Base-by-base conservation (phyloP, 2,113 vertebrate species). In the Clupea harengus region DNA sequence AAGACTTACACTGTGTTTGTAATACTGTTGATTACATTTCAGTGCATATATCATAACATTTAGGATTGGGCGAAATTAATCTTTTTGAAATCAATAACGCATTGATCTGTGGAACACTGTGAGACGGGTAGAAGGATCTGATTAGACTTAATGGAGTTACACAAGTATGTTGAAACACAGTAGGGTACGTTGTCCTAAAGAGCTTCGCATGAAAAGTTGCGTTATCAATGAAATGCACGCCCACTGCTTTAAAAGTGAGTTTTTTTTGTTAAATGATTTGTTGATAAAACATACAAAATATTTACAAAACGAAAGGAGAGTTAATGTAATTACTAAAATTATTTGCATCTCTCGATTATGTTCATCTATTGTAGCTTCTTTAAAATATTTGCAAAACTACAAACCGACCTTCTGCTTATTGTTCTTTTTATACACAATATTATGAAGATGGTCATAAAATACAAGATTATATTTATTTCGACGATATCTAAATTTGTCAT, bases 141-240 rank as follows among this genome's bases (percentile, higher is more conserved):
- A 78, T 78, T 78, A 39, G 32, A 39, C 39, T 39, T 39, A 15
- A 39, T 78, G 9, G 28, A 44, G 72, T 78, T 78, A 78, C 72
- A 78, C 72, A 78, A 78, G 28, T 39, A 39, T 78, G 72, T 78
- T 78, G 72, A 78, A 78, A 78, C 28, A 78, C 72, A 17, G 72
- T 17, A 2, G n/a, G 4, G 11, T 78, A 39, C 72, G 72, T 78
- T 60, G 18, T 60, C 54, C 18, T 22, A 60, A 60, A 60, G 54
- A 20, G 72, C 28, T 44, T 32, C 28, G 13, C 25, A 39, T 78
- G 72, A 78, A 78, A 64, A 78, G 72, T 32, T 13, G 13, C 17
- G 11, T 78, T 78, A 78, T 78, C 72, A 78, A 28, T 78, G 4
- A 78, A 32, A 78, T 17, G 15, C 10, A 78, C 11, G 32, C 72